phyloP scores from a whole-genome alignment of 2,888 invertebrate genomes.

The Tetheella fluctuosa region DNA sequence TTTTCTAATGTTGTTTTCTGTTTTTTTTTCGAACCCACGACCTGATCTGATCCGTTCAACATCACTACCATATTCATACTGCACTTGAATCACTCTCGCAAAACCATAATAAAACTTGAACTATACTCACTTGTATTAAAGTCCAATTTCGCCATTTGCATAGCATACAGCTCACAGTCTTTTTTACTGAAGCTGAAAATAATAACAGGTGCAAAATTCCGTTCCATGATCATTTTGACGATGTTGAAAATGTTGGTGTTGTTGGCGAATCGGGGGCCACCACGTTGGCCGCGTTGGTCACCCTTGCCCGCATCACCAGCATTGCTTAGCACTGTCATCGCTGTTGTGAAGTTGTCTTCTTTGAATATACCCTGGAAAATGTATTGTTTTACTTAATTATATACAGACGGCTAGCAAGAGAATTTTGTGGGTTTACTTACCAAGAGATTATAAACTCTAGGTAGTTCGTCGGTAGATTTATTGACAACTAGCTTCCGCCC shows the following conservation, averaged over 20 bases:
- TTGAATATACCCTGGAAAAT: constrained; percentile 92
- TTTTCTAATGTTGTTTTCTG: too few relatives aligned
- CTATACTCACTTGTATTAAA: constrained; percentile 91
- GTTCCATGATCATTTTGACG: constrained; percentile 99
- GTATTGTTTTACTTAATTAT: background rate
- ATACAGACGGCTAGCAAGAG: too few relatives aligned
- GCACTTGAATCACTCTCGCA: too few relatives aligned
- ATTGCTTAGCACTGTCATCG: constrained; percentile 95
- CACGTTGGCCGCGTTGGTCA: constrained; percentile 90
- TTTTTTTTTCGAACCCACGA: too few relatives aligned
- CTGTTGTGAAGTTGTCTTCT: constrained; percentile 99
- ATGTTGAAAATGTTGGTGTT: constrained; percentile 97
- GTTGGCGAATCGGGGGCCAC: constrained; percentile 86
- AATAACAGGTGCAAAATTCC: constrained; percentile 98
- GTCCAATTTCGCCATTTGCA: constrained; percentile 98
- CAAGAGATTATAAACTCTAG: too few relatives aligned
- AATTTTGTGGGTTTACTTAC: too few relatives aligned
- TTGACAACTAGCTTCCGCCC: too few relatives aligned
- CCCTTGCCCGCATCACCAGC: constrained; percentile 93
- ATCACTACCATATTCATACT: too few relatives aligned
- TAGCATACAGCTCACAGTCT: constrained; percentile 98
- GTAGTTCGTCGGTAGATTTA: background rate
- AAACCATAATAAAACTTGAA: background rate
- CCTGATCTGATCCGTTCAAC: too few relatives aligned
- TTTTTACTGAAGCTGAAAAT: constrained; percentile 99